phyloP scores from a whole-genome alignment of 2,888 invertebrate genomes.

The Lomographa bimaculata region DNA sequence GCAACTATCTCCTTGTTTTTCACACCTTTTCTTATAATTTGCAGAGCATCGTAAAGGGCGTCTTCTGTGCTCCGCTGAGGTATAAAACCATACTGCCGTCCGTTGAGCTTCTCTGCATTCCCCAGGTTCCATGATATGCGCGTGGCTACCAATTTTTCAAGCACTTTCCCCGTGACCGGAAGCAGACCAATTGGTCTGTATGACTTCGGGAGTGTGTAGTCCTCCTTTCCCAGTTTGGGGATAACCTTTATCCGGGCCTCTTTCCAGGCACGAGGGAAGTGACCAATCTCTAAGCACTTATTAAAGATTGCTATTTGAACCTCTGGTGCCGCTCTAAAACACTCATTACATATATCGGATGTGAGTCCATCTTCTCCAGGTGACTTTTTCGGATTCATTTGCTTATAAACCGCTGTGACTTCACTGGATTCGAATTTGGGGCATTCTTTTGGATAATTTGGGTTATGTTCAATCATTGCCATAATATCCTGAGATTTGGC shows the following conservation, averaged over 20 bases:
- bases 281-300: neutral
- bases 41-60: constrained; percentile 1
- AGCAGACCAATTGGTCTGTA: too few relatives aligned
- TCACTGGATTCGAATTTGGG: neutral
- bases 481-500: too few relatives aligned
- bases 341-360: neutral
- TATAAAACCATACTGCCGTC: too few relatives aligned
- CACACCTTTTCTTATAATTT: constrained; percentile 1
- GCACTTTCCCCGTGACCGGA: too few relatives aligned
- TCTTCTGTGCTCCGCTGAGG: too few relatives aligned
- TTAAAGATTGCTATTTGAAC: neutral
- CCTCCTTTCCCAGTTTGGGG: neutral
- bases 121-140: too few relatives aligned
- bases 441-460: neutral
- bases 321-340: neutral
- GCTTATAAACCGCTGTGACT: neutral
- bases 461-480: too few relatives aligned
- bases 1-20: too few relatives aligned
- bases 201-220: too few relatives aligned
- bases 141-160: too few relatives aligned
- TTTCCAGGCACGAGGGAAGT: neutral
- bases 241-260: neutral
- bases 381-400: constrained; percentile 2
- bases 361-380: constrained; percentile 1
- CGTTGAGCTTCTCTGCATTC: too few relatives aligned